Conservation (phyloP, 2,113 vertebrate genomes). For the Macquaria australasica region DNA sequence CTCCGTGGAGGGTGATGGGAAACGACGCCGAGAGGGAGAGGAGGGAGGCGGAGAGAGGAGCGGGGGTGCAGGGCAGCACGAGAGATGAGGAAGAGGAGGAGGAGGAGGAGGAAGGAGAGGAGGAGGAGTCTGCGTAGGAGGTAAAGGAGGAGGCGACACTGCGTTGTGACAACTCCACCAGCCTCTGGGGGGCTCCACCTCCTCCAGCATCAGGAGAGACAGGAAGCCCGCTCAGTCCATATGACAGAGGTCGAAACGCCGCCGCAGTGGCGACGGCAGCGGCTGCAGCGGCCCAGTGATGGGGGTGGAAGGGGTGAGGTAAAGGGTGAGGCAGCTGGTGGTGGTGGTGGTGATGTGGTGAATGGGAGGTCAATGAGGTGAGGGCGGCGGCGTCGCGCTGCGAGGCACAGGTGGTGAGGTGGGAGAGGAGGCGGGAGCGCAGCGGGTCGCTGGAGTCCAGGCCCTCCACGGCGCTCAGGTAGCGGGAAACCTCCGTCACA, state of each 20-base stretch:
- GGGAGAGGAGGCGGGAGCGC: conserved; percentile 91
- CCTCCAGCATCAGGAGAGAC: conserved; percentile 61
- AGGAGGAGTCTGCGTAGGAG: conserved; percentile 58
- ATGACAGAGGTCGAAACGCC: conserved; percentile 88
- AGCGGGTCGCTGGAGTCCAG: conserved; percentile 91
- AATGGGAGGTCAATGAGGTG: conserved; percentile 76
- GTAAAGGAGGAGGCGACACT: conserved; percentile 74
- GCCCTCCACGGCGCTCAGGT: conserved; percentile 91
- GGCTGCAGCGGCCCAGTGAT: conserved; percentile 87
- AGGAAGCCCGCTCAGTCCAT: conserved; percentile 80
- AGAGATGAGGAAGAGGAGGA: conserved; percentile 69
- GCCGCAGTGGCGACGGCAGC: conserved; percentile 33
- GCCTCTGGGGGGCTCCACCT: conserved; percentile 87
- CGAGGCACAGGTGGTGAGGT: conserved; percentile 91
- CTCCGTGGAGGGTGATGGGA: conserved; percentile 87
- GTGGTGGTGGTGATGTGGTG: conserved; percentile 72
- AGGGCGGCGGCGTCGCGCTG: conserved; percentile 91
- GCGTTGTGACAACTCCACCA: conserved; percentile 82
- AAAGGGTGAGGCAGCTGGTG: conserved; percentile 81
- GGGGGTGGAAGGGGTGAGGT: conserved; percentile 86
- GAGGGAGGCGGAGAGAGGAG: conserved; percentile 89
- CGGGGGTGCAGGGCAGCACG: conserved; percentile 84
- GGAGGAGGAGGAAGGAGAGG: conserved; percentile 78
- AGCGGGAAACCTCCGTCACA: conserved; percentile 91
- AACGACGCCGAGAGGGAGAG: conserved; percentile 91